Base-by-base conservation (phyloP, 2,113 vertebrate genomes). In the Aramus guarauna region DNA sequence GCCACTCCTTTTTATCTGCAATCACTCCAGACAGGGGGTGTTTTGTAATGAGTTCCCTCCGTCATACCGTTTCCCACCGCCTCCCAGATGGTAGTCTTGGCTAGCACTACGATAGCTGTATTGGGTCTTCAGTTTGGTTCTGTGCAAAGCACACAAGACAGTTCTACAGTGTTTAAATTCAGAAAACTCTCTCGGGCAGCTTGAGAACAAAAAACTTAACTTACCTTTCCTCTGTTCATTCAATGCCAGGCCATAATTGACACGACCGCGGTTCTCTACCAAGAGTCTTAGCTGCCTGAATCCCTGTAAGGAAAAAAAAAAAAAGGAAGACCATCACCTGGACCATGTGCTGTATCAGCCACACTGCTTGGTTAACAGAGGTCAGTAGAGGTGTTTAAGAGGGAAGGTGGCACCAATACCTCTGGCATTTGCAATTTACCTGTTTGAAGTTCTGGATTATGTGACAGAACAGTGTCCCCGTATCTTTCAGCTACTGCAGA, bases 191-290 rank as follows among this genome's bases (percentile, higher is more conserved):
- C n/a, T 30, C 37, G 60, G 67, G 32, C 48, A 36, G 23, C 5
- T 9, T 18, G 67, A 52, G 55, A 53, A 71, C 41, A 36, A 60
- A 53, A 63, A n/a, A 41, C 15, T 60, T n/a, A 9, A 90, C 84
- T 93, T 94, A 99, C 99, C 99, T 99, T 99, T 99, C 83, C 98
- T 99, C 94, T 99, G 99, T 30, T 98, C 97, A 55, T 99, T 98
- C 66, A 99, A 96, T 9, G 96, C 94, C 58, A 90, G 89, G 41
- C 99, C 99, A 1, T 98, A 98, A 94, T 99, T 99, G 90, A 98
- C 99, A 6, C 99, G 98, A 39, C 99, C 99, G 1, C 99, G 97
- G 96, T 99, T 99, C 96, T 99, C 99, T 41, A 99, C 99, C 96
- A 99, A 87, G 63, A 99, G 98, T 78, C 99, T 99, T 81, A 99